These are phyloP conservation scores for Cremastobaeus sp. DNA, from an alignment of 2,888 invertebrate species.

Conservation along the genomic window DNA sequence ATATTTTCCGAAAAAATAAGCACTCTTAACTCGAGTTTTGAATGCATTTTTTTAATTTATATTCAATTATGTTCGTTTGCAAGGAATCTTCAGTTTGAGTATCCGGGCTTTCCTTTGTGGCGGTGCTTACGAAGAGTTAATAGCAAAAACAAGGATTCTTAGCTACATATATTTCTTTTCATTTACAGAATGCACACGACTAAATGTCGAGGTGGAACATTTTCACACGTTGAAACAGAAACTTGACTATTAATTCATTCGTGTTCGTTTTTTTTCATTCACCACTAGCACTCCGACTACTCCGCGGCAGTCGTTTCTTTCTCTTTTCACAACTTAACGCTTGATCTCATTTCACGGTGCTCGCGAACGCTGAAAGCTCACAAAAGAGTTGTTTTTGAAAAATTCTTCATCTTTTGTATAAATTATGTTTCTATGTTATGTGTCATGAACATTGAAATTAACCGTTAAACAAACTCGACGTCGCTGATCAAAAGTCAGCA, in stretches of 20 bases:
- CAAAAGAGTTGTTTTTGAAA: too few species aligned
- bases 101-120: too few species aligned
- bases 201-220: constrained; percentile 47
- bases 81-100: too few species aligned
- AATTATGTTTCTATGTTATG: too few species aligned
- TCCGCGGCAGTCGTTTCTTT: constrained; percentile 24
- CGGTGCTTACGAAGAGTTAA: constrained; percentile 16
- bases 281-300: constrained; percentile 23
- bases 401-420: too few species aligned
- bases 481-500: constrained; percentile 1
- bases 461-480: too few species aligned
- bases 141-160: constrained; percentile 15
- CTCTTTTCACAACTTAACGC: constrained; percentile 17
- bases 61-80: too few species aligned
- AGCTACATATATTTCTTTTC: constrained; percentile 20
- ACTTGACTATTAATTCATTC: constrained; percentile 55
- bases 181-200: constrained; percentile 26
- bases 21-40: too few species aligned
- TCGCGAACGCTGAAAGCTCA: too few species aligned
- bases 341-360: constrained; percentile 17
- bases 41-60: too few species aligned
- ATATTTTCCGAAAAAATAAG: too few species aligned
- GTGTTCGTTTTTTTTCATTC: constrained; percentile 43
- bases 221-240: constrained; percentile 47
- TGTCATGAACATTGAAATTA: too few species aligned